A percentile compares a stretch with the other conserved stretches of the same genome.
Evolutionary conservation across 1,140 invertebrate genomes (phyloP).

Genomic region (Euglossa dilemma): DNA sequence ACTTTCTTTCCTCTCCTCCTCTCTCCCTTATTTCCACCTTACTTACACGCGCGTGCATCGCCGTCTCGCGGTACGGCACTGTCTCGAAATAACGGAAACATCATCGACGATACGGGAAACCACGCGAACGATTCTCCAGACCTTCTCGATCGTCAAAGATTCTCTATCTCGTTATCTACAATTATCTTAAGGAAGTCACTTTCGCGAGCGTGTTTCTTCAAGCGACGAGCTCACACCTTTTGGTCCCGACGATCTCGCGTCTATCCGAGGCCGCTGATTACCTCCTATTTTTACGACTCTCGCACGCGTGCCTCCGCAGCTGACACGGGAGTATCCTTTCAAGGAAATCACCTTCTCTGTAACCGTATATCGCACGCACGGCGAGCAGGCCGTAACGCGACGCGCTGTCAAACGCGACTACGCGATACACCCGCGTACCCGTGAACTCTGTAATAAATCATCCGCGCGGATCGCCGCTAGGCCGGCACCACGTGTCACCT

Average conservation of each 20-base stretch:
- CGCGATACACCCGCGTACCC: conserved; percentile 16
- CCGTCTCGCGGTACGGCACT: not conserved
- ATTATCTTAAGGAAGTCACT: no score
- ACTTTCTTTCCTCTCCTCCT: not conserved
- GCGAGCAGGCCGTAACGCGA: conserved; percentile 19
- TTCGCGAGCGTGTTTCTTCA: no score
- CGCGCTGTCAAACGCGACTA: conserved; percentile 15
- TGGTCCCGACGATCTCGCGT: not conserved
- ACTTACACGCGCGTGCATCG: not conserved
- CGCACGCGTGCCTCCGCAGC: not conserved
- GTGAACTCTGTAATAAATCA: conserved; percentile 22
- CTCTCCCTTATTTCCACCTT: not conserved
- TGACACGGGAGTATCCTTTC: conserved; percentile 41
- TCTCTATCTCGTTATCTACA: no score
- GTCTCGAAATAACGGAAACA: conserved; percentile 23
- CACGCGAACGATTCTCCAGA: not conserved
- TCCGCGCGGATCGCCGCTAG: not conserved
- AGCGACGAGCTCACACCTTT: no score
- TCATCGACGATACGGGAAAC: not conserved
- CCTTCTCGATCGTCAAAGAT: not conserved
- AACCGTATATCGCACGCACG: conserved; percentile 36
- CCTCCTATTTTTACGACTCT: conserved; percentile 17
- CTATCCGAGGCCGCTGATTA: not conserved
- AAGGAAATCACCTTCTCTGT: conserved; percentile 37
- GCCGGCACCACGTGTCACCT: conserved; percentile 45